Percentiles rank a stretch among this genome's conserved stretches.
Conservation (phyloP, 2,797 vertebrate genomes). For the Coregonus sp. region DNA sequence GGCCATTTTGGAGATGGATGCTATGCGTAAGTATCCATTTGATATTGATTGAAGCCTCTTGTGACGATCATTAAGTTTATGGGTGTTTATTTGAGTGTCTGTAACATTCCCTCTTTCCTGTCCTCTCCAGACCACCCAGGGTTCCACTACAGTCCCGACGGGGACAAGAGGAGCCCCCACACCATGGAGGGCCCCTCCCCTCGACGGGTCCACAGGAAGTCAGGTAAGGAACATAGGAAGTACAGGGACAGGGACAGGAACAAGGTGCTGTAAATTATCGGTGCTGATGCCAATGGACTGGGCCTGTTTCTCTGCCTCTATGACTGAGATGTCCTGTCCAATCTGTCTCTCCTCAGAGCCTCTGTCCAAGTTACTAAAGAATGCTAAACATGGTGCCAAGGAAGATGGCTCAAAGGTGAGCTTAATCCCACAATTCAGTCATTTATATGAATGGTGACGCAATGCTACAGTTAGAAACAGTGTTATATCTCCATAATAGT, state of each 20-base stretch:
- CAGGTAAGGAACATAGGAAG: constrained; percentile 72
- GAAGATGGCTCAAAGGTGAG: constrained; percentile 68
- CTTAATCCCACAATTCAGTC: neutral
- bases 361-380: constrained; percentile 89
- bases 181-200: constrained; percentile 83
- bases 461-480: constrained; percentile 2
- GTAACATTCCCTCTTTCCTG: constrained; percentile 7
- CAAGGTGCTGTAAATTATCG: neutral
- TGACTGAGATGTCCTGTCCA: neutral
- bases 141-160: constrained; percentile 86
- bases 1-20: constrained; percentile 98
- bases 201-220: constrained; percentile 88
- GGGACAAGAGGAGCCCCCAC: constrained; percentile 75
- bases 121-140: constrained; percentile 86
- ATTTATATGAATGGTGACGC: neutral
- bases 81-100: neutral
- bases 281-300: neutral
- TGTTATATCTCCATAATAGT: neutral
- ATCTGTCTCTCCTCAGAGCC: constrained; percentile 80
- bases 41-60: neutral
- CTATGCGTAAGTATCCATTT: constrained; percentile 84
- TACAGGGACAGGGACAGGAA: too few species aligned
- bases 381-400: constrained; percentile 85
- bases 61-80: neutral
- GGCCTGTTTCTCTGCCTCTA: too few species aligned